These are phyloP conservation scores for Forbesichthys papilliferus DNA, from an alignment of 2,113 vertebrate species.

Conservation along the genomic window DNA sequence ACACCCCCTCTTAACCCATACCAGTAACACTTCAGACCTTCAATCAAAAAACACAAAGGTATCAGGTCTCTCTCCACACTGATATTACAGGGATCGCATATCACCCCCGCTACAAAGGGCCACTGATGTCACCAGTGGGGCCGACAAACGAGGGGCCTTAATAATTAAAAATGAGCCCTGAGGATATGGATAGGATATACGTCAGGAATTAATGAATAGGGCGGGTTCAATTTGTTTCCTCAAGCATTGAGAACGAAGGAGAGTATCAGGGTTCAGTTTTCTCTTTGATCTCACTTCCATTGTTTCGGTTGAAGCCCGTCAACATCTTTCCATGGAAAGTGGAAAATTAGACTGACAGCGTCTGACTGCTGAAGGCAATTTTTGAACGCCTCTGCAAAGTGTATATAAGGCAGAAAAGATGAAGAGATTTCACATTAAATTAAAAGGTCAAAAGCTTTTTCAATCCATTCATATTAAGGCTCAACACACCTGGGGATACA, in stretches of 20 bases:
- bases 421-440: not conserved
- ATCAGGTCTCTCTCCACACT: conserved; percentile 67
- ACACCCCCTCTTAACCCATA: not conserved
- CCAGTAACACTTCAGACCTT: conserved; percentile 47
- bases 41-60: conserved; percentile 70
- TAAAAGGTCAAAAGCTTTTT: conserved; percentile 1
- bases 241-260: conserved; percentile 24
- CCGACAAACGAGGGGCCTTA: conserved; percentile 75
- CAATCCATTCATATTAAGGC: conserved; percentile 29
- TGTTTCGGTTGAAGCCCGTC: conserved; percentile 4
- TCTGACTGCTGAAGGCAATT: not conserved
- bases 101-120: conserved; percentile 70
- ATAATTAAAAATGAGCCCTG: conserved; percentile 74
- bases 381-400: not conserved
- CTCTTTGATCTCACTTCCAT: conserved; percentile 29
- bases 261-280: conserved; percentile 32
- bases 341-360: not conserved
- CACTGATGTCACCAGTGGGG: conserved; percentile 66
- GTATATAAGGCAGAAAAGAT: conserved; percentile 3
- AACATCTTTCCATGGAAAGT: conserved; percentile 2
- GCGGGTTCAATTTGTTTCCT: conserved; percentile 52
- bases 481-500: not conserved
- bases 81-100: conserved; percentile 76
- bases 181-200: conserved; percentile 69
- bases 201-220: conserved; percentile 62